Conservation (phyloP, 1,140 invertebrate genomes). For the Cardiocondyla obscurior region DNA sequence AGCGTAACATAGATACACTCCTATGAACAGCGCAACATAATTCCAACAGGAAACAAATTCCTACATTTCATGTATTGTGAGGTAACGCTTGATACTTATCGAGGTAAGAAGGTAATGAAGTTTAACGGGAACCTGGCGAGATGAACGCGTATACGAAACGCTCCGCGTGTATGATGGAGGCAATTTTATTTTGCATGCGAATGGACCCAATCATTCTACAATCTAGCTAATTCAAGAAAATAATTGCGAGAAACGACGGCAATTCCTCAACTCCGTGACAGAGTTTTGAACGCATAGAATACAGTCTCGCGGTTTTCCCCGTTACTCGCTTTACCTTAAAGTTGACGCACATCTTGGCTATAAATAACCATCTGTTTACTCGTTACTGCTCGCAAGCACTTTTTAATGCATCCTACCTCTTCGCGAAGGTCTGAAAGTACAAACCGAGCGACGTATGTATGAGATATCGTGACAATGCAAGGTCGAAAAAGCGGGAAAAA, state of each 20-base stretch:
- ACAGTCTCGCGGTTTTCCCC: conserved; percentile 66
- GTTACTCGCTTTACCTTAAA: conserved; percentile 69
- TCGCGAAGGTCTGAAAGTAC: conserved; percentile 51
- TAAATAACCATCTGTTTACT: conserved; percentile 76
- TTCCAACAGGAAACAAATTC: conserved; percentile 35
- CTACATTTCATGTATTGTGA: conserved; percentile 32
- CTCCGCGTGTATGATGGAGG: conserved; percentile 19
- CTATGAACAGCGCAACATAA: conserved; percentile 7
- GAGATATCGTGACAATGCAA: neutral
- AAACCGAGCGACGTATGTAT: conserved; percentile 6
- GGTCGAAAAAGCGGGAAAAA: neutral
- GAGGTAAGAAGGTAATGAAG: conserved; percentile 41
- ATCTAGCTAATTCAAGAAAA: conserved; percentile 52
- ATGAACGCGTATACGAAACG: conserved; percentile 19
- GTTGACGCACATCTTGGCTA: conserved; percentile 62
- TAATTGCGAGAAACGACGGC: conserved; percentile 49
- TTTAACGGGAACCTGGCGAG: conserved; percentile 33
- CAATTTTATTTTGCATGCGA: conserved; percentile 52
- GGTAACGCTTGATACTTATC: conserved; percentile 40
- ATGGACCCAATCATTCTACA: conserved; percentile 40
- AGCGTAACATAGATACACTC: neutral
- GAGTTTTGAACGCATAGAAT: conserved; percentile 25
- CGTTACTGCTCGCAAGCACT: conserved; percentile 70
- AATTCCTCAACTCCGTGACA: conserved; percentile 34
- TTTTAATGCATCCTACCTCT: conserved; percentile 71